These are phyloP conservation scores for Thymelicus acteon DNA, from an alignment of 2,888 invertebrate genomes.

Conservation along the genomic window DNA sequence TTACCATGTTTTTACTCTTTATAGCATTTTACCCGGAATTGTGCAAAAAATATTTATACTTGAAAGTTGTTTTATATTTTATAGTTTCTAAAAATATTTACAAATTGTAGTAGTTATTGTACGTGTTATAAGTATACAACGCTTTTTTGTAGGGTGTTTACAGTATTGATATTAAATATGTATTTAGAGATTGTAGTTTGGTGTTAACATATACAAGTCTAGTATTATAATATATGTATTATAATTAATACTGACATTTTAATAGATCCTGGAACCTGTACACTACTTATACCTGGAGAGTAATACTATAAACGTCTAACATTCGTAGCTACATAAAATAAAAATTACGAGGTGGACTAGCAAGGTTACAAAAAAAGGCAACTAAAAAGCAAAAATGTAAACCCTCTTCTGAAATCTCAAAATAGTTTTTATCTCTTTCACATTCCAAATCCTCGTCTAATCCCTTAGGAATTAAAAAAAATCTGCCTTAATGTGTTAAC, in stretches of 20 bases:
- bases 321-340: too few relatives aligned
- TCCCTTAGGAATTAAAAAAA: too few relatives aligned
- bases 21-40: background rate
- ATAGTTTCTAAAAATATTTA: slow-evolving; percentile 13
- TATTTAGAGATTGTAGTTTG: slow-evolving; percentile 41
- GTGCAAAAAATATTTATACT: slow-evolving; percentile 1
- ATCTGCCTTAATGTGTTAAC: too few relatives aligned
- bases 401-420: too few relatives aligned
- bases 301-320: background rate
- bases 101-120: slow-evolving; percentile 2
- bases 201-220: background rate
- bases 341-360: too few relatives aligned
- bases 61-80: background rate
- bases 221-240: slow-evolving; percentile 1
- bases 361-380: too few relatives aligned
- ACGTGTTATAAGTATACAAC: slow-evolving; percentile 19
- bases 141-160: slow-evolving; percentile 46
- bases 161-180: slow-evolving; percentile 26
- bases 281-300: too few relatives aligned
- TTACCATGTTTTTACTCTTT: background rate
- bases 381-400: too few relatives aligned
- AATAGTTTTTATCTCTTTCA: too few relatives aligned
- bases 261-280: background rate
- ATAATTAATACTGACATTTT: background rate
- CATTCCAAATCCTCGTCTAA: too few relatives aligned